phyloP scores from a whole-genome alignment of 2,888 invertebrate species.

The Halictus ligatus region DNA sequence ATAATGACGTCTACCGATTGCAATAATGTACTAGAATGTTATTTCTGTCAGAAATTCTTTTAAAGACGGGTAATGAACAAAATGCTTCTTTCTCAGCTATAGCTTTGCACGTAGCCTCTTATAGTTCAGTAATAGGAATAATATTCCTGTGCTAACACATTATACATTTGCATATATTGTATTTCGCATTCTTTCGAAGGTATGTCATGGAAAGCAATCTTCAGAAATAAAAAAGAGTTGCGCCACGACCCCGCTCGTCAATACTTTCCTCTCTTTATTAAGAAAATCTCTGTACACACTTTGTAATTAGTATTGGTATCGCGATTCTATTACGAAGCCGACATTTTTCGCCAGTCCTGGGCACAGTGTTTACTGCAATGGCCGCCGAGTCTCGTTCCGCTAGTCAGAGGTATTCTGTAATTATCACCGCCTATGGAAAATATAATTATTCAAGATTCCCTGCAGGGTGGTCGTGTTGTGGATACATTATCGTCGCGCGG shows the following conservation, averaged over 20 bases:
- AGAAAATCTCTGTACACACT: background rate
- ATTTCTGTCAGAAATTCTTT: too few relatives aligned
- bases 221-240: too few relatives aligned
- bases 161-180: too few relatives aligned
- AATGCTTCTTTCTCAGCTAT: too few relatives aligned
- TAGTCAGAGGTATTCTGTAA: constrained; percentile 75
- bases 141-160: too few relatives aligned
- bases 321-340: background rate
- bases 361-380: background rate
- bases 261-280: constrained; percentile 14
- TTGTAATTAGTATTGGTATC: background rate
- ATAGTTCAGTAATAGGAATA: too few relatives aligned
- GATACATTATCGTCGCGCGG: constrained; percentile 60
- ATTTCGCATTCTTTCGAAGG: too few relatives aligned
- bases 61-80: too few relatives aligned
- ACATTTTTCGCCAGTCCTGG: background rate
- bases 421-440: constrained; percentile 70
- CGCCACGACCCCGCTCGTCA: background rate
- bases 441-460: constrained; percentile 65
- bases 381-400: constrained; percentile 29
- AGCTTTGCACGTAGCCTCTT: too few relatives aligned
- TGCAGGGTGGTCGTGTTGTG: constrained; percentile 47
- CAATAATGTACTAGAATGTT: too few relatives aligned
- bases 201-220: too few relatives aligned
- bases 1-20: too few relatives aligned